Conservation (phyloP, 1,140 invertebrate species). For the Coelopa frigida region DNA sequence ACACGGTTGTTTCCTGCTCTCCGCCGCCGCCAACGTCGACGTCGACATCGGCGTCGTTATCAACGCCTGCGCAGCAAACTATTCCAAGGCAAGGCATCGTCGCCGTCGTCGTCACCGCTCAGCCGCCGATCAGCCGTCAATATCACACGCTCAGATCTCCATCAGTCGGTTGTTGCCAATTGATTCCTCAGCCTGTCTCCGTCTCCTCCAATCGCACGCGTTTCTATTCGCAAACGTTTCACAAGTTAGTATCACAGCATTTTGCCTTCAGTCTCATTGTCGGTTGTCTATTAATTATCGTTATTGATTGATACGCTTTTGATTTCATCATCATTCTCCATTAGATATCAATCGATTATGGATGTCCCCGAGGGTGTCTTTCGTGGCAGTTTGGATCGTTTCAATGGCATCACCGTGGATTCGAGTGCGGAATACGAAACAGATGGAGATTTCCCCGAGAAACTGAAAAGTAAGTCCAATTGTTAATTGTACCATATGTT, state of each 20-base stretch:
- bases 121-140: background rate
- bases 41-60: background rate
- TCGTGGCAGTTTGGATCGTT: slow-evolving; percentile 56
- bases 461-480: slow-evolving; percentile 50
- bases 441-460: slow-evolving; percentile 46
- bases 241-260: background rate
- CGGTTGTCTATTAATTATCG: background rate
- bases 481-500: background rate
- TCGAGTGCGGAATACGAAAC: slow-evolving; percentile 52
- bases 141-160: slow-evolving; percentile 1
- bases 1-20: background rate
- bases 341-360: slow-evolving; percentile 16
- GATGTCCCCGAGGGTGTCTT: slow-evolving; percentile 43
- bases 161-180: background rate
- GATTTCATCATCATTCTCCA: background rate
- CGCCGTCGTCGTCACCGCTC: background rate
- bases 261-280: background rate
- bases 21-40: background rate
- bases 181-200: slow-evolving; percentile 1
- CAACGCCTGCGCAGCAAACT: background rate
- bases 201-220: background rate
- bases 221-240: slow-evolving; percentile 2
- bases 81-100: background rate
- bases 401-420: slow-evolving; percentile 62
- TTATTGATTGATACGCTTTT: background rate